phyloP scores from a whole-genome alignment of 2,113 vertebrate species.

The Tricholaema leucomelas region DNA sequence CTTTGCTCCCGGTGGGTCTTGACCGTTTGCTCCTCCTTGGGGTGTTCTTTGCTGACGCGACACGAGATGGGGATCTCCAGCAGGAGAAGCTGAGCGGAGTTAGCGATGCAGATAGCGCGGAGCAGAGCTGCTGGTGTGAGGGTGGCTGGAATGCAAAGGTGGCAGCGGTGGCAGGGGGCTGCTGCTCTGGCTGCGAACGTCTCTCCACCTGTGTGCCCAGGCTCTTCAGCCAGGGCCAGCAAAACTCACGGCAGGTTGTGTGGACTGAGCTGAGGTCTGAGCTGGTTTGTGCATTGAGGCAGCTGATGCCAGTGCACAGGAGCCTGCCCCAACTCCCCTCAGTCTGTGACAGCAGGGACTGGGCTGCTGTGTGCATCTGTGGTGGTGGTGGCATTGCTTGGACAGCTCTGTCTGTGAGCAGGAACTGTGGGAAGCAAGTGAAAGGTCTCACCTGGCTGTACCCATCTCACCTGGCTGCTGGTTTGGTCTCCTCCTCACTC shows the following conservation, averaged over 20 bases:
- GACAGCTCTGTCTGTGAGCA: neutral
- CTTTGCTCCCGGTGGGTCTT: neutral
- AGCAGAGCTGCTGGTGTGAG: neutral
- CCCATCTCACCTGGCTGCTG: constrained; percentile 28
- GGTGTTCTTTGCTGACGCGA: neutral
- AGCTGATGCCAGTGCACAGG: neutral
- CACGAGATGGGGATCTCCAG: fast-evolving
- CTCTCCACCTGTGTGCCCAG: fast-evolving
- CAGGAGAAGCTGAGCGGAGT: neutral
- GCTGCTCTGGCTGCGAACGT: neutral
- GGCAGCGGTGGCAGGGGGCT: neutral
- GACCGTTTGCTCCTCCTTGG: neutral
- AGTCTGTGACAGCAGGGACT: fast-evolving
- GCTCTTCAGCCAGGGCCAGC: neutral
- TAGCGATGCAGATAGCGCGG: neutral
- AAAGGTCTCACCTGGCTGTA: neutral
- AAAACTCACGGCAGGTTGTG: neutral
- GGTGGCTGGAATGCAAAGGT: neutral
- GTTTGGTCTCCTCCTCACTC: neutral
- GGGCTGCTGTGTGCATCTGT: neutral
- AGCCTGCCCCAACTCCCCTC: neutral
- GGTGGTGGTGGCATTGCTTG: neutral
- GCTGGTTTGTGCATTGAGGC: fast-evolving
- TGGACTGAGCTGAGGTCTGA: neutral
- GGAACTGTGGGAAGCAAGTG: neutral